phyloP scores from a whole-genome alignment of 2,888 invertebrate species.

The Hydraecia micacea region DNA sequence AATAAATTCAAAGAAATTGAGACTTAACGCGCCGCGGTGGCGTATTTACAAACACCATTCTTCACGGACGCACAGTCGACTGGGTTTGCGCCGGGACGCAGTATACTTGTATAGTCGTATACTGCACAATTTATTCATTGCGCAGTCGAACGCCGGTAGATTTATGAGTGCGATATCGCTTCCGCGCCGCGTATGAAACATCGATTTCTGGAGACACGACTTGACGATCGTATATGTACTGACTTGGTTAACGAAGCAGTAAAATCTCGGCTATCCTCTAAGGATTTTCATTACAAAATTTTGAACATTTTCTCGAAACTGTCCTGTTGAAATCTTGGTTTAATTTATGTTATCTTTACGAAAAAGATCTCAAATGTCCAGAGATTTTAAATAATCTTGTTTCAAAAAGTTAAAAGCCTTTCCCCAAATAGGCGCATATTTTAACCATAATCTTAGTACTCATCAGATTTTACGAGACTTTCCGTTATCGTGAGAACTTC shows the following conservation, averaged over 20 bases:
- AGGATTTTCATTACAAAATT: slow-evolving; percentile 2
- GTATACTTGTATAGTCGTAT: slow-evolving; percentile 38
- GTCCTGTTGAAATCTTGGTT: background rate
- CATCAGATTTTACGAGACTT: slow-evolving; percentile 1
- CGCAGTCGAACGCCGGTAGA: slow-evolving; percentile 61
- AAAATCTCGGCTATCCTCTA: slow-evolving; percentile 24
- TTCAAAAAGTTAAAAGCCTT: slow-evolving; percentile 7
- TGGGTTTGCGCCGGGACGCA: slow-evolving; percentile 48
- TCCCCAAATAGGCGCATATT: slow-evolving; percentile 15
- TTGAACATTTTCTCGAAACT: background rate
- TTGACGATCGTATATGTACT: slow-evolving; percentile 38
- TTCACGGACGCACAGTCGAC: slow-evolving; percentile 60
- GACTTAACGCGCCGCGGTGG: slow-evolving; percentile 53
- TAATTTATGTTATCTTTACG: background rate
- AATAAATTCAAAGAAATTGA: slow-evolving; percentile 64
- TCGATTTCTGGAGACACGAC: slow-evolving; percentile 65
- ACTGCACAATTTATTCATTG: slow-evolving; percentile 70
- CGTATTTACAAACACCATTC: slow-evolving; percentile 68
- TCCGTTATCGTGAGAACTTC: background rate
- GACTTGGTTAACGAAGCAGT: slow-evolving; percentile 37
- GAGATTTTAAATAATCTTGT: background rate
- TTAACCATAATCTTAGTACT: slow-evolving; percentile 5
- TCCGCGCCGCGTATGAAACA: slow-evolving; percentile 66
- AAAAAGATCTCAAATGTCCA: background rate
- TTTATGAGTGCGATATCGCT: slow-evolving; percentile 67